A percentile compares a stretch with the other conserved stretches of the same genome.
phyloP scores from a whole-genome alignment of 35 echinoderm and acorn worm species.

The Lytechinus pictus region DNA sequence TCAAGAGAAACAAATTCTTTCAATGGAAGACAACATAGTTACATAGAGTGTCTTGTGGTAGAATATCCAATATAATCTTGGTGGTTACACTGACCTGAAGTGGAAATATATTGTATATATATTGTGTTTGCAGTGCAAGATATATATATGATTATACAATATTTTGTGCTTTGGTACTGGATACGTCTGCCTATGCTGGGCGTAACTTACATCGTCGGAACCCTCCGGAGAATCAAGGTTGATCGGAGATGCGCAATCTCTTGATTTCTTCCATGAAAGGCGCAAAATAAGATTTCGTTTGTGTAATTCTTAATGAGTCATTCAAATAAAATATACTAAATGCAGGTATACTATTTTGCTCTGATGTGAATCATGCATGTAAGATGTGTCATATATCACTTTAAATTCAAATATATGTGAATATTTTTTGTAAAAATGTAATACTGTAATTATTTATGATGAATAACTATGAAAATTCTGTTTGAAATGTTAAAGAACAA shows the following conservation, averaged over 20 bases:
- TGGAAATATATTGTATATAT: not conserved
- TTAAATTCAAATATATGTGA: too few relatives aligned
- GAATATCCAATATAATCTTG: not conserved
- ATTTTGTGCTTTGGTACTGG: not conserved
- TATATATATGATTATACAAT: not conserved
- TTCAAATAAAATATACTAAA: not conserved
- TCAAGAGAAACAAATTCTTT: too few relatives aligned
- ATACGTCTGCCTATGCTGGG: not conserved
- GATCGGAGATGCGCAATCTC: slow-evolving; percentile 42
- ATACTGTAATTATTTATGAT: too few relatives aligned
- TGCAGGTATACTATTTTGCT: too few relatives aligned
- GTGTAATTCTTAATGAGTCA: not conserved
- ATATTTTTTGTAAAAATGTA: too few relatives aligned
- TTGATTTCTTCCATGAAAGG: slow-evolving; percentile 15
- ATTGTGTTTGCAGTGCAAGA: not conserved
- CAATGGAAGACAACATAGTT: too few relatives aligned
- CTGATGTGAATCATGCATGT: too few relatives aligned
- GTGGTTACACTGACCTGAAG: not conserved
- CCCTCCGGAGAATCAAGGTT: slow-evolving; percentile 6
- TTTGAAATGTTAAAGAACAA: too few relatives aligned
- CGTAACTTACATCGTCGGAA: slow-evolving; percentile 26
- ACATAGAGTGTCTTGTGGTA: too few relatives aligned
- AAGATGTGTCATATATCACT: too few relatives aligned
- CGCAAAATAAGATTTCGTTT: not conserved
- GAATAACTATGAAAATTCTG: too few relatives aligned